Conservation (phyloP, 2,113 vertebrate genomes). For the Nothobranchius kuhntae region DNA sequence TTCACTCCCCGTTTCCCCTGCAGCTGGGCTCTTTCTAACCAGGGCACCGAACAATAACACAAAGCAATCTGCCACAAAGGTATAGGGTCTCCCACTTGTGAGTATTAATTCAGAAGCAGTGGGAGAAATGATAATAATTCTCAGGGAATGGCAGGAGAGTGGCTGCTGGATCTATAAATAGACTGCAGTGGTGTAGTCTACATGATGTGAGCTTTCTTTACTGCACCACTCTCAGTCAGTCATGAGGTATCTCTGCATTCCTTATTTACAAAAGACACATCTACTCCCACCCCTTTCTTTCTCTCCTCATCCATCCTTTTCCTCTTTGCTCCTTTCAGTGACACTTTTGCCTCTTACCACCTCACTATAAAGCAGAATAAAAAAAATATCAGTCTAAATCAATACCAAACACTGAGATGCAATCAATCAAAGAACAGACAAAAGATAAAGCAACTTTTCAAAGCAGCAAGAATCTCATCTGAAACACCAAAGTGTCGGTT, state of each 20-base stretch:
- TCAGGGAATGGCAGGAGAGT: slow-evolving; percentile 48
- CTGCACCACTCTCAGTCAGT: slow-evolving; percentile 35
- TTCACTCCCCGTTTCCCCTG: slow-evolving; percentile 50
- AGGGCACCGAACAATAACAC: slow-evolving; percentile 53
- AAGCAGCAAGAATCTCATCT: slow-evolving; percentile 29
- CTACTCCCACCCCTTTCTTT: slow-evolving; percentile 29
- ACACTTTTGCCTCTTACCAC: slow-evolving; percentile 17
- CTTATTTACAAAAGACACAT: slow-evolving; percentile 61
- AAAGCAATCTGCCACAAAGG: slow-evolving; percentile 67
- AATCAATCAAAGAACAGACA: slow-evolving; percentile 24
- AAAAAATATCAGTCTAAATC: slow-evolving; percentile 22
- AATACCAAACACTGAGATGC: slow-evolving; percentile 31
- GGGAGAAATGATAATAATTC: slow-evolving; percentile 69
- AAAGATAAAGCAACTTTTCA: not conserved
- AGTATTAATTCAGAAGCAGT: slow-evolving; percentile 66
- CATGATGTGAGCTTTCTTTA: slow-evolving; percentile 41
- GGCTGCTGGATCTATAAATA: slow-evolving; percentile 68
- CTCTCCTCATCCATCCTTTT: slow-evolving; percentile 6
- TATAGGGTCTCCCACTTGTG: slow-evolving; percentile 40
- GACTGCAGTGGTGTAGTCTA: slow-evolving; percentile 48
- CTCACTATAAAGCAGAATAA: not conserved
- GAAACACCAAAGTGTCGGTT: slow-evolving; percentile 19
- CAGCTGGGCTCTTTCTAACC: slow-evolving; percentile 55
- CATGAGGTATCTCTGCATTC: slow-evolving; percentile 26
- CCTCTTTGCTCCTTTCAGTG: slow-evolving; percentile 1